Base-by-base conservation (phyloP, 1,140 invertebrate genomes). In the Microplitis mediator region DNA sequence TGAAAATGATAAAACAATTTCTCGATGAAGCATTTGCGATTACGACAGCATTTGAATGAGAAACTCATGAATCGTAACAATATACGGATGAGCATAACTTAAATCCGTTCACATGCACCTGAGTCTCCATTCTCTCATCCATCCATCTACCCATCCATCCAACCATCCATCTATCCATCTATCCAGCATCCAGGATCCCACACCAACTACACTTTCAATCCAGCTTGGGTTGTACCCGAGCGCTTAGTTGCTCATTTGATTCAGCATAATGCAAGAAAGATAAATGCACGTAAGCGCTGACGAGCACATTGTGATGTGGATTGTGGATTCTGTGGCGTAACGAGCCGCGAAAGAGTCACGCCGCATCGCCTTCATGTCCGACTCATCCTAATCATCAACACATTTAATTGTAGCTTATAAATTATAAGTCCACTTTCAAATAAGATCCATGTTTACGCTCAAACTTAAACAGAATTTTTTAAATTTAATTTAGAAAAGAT, bases 291-390 rank as follows among this genome's bases (percentile, higher is more conserved):
- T 50, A 70, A 64, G 72, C 34, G 60, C 77, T 82, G 81, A 83
- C 79, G 80, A 82, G 79, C 78, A 73, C 76, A 83, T 84, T 84
- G 80, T 83, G 77, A 74, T 69, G 39, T 9, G 39, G 76, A 69
- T 69, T 68, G 66, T 60, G 64, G 75, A 80, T 45, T 45, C 39
- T 45, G 23, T 45, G 39, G 39, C 39, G 73, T 81, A 84, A 84
- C 76, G 78, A 79, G 77, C 74, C 67, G 73, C 74, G 78, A 9
- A 39, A 79, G 77, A 84, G 79, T 84, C 83, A 83, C 82, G 82
- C 81, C 82, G 79, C 77, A 81, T 84, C 83, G 84, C 76, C 78
- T 79, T 79, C 23, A 23, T 75, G 77, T 70, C 69, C 72, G 73
- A 74, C 67, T 58, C 67, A 71, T 76, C 71, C 70, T 76, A 70